Evolutionary conservation across 2,113 vertebrate species (phyloP).

Genomic region (Formicarius rufipectus): DNA sequence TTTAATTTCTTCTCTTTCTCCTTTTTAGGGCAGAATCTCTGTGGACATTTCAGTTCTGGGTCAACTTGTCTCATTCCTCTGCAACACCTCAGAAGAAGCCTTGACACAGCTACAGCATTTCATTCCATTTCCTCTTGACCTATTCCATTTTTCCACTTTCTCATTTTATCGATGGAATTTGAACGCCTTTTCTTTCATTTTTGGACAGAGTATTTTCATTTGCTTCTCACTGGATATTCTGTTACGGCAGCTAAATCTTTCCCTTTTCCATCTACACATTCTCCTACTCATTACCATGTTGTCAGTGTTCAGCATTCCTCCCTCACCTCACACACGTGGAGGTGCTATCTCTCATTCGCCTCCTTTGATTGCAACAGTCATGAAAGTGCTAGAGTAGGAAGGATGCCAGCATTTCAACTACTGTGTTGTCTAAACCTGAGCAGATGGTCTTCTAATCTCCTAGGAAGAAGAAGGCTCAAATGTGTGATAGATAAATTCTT

Average conservation of each 20-base stretch:
- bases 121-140: neutral
- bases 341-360: conserved; percentile 26
- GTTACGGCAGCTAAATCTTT: neutral
- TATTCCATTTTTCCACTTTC: neutral
- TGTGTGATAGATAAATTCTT: neutral
- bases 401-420: conserved; percentile 47
- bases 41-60: neutral
- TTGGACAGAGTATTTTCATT: neutral
- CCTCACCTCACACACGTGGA: conserved; percentile 28
- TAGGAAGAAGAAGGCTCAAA: neutral
- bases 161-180: neutral
- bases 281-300: conserved; percentile 43
- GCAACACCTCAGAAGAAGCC: neutral
- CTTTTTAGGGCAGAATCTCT: neutral
- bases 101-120: neutral
- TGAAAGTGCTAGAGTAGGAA: conserved; percentile 10
- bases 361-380: conserved; percentile 28
- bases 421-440: conserved; percentile 55
- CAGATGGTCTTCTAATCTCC: conserved; percentile 53
- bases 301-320: neutral
- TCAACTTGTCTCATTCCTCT: neutral
- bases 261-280: conserved; percentile 6
- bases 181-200: neutral
- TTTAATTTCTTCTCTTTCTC: neutral
- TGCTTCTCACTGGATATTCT: neutral